Base-by-base conservation (phyloP, 1,140 invertebrate species). In the Radopholus similis region DNA sequence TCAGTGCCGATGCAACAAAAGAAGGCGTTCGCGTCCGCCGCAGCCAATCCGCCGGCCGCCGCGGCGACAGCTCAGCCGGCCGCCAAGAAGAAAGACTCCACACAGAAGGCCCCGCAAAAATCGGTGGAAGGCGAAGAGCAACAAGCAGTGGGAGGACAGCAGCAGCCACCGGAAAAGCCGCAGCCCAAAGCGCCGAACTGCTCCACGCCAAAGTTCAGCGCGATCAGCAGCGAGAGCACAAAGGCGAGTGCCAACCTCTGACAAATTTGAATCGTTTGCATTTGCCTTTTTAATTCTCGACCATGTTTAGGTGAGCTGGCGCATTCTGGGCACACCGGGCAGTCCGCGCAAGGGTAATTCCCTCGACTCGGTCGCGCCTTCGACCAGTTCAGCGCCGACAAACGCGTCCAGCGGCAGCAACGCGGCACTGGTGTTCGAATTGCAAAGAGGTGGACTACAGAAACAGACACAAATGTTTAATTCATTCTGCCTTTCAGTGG, bases 381-480 rank as follows among this genome's bases (percentile, higher is more conserved):
- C 28, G 15, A 23, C 30, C 26, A 60, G 15, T 21, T 34, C 1
- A 26, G 59, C 18, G 49, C 13, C 1, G 28, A 11, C 38, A 42
- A 4, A 62, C 2, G 34, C 35, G 28, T 47, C 56, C 59, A 11
- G 47, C 1, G 9, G 9, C 11, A 47, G 35, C 5, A 35, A 5
- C n/a, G 8, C 58, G 9, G 63, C 75, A 13, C 55, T 81, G n/a
- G 55, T 78, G 8, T 78, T 57, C 32, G 76, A 78, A 35, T 37
- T 78, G 21, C 80, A 80, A 64, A 47, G 80, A 15, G n/a, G n/a
- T n/a, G n/a, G n/a, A n/a, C n/a, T n/a, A n/a, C n/a, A n/a, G n/a
- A n/a, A n/a, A n/a, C n/a, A n/a, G n/a, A n/a, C n/a, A n/a, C n/a
- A n/a, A n/a, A n/a, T n/a, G n/a, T n/a, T n/a, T n/a, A n/a, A n/a